These are phyloP conservation scores for Pseudochromis fuscus DNA, from an alignment of 2,797 vertebrate genomes.

Conservation along the genomic window DNA sequence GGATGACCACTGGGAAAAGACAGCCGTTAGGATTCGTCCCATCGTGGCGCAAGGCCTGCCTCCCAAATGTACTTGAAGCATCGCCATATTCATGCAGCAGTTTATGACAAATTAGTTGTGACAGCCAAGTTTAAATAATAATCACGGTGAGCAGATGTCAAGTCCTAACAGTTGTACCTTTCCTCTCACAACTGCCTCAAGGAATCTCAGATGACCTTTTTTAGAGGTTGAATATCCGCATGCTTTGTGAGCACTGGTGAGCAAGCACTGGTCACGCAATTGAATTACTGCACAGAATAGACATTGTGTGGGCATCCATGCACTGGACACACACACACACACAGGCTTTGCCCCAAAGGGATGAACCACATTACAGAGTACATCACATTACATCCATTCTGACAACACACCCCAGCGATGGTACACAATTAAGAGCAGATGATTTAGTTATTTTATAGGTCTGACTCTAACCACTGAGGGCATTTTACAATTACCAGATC, in stretches of 20 bases:
- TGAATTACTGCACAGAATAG: constrained; percentile 55
- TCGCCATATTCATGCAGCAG: constrained; percentile 3
- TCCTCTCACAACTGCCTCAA: constrained; percentile 28
- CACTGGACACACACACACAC: constrained; percentile 21
- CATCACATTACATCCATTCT: constrained; percentile 59
- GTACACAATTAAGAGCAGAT: constrained; percentile 55
- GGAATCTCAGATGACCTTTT: constrained; percentile 72
- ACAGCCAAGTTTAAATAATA: constrained; percentile 59
- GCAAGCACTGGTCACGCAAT: constrained; percentile 70
- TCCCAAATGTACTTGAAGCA: constrained; percentile 47
- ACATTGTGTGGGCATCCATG: constrained; percentile 51
- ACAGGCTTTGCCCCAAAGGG: constrained; percentile 53
- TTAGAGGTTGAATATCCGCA: constrained; percentile 67
- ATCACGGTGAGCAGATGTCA: constrained; percentile 46
- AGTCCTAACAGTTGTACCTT: constrained; percentile 42
- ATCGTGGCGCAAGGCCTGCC: constrained; percentile 19
- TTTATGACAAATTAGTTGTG: constrained; percentile 54
- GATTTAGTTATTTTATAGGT: constrained; percentile 66
- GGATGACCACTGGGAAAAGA: constrained; percentile 37
- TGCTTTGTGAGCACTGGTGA: constrained; percentile 58
- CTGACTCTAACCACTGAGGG: constrained; percentile 55
- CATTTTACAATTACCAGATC: constrained; percentile 66
- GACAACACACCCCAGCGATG: constrained; percentile 59
- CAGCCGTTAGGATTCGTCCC: constrained; percentile 27
- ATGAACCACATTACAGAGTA: constrained; percentile 49